Base-by-base conservation (phyloP, 2,797 vertebrate genomes). In the Syngnathus acus region DNA sequence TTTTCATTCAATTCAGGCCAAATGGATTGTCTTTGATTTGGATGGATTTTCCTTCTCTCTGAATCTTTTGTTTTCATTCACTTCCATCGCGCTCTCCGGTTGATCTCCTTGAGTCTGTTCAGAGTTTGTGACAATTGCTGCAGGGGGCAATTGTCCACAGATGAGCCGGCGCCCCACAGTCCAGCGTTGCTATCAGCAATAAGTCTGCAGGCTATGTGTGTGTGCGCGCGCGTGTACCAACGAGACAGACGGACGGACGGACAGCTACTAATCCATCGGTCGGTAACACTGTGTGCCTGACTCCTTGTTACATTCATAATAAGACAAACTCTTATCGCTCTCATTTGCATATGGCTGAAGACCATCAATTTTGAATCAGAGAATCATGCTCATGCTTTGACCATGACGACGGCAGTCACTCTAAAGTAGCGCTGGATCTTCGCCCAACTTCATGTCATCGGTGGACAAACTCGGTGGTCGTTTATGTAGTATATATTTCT, bases 231-330 rank as follows among this genome's bases (percentile, higher is more conserved):
- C 72, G 66, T 69, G 60, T 55, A 26, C 23, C 23, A 26, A 26
- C 1, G 23, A n/a, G n/a, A n/a, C n/a, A 26, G 23, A 26, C 23
- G 23, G 23, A 26, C 23, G 23, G 23, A 26, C 23, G 23, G 23
- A 26, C 62, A 51, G 19, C 50, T 5, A 10, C 50, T 47, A 26
- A 64, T 69, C 68, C 62, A 26, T n/a, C n/a, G n/a, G n/a, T 26
- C 1, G 23, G 63, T 51, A 21, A 76, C 79, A 73, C 58, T 0
- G 23, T 72, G 79, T 75, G 71, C 68, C 73, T 69, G 47, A 1
- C 48, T 53, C 40, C 57, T 38, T 59, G 32, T 59, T 26, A 63
- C 59, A 42, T 64, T 68, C 63, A 68, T 76, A 62, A 71, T 26
- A n/a, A 65, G 51, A 58, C 53, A 9, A 10, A 63, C 23, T n/a